Conservation (phyloP, 1,140 invertebrate species). For the Elysia chlorotica region DNA sequence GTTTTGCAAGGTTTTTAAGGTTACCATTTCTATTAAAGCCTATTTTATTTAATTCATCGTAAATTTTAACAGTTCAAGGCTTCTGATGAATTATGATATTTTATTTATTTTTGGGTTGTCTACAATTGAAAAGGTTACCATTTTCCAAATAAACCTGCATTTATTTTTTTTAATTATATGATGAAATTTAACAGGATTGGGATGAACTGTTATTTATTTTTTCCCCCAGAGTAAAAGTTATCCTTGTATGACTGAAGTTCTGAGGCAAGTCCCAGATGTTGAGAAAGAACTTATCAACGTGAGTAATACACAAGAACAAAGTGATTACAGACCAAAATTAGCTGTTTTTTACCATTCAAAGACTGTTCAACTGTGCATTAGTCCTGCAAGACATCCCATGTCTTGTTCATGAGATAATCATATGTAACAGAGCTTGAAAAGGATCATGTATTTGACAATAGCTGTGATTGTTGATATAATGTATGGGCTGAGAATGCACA, state of each 20-base stretch:
- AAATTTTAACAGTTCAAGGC: too few species aligned
- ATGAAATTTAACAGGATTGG: background rate
- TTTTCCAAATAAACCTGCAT: background rate
- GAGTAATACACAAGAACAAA: too few species aligned
- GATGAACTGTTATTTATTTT: background rate
- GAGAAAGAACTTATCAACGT: constrained; percentile 43
- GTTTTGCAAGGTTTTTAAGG: background rate
- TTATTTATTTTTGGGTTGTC: background rate
- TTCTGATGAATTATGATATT: background rate
- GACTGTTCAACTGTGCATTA: constrained; percentile 17
- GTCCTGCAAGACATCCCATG: constrained; percentile 50
- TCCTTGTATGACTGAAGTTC: constrained; percentile 31
- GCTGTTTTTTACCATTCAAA: constrained; percentile 11
- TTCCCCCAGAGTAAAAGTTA: constrained; percentile 36
- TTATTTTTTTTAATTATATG: background rate
- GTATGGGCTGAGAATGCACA: too few species aligned
- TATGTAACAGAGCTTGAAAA: background rate
- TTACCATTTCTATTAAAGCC: too few species aligned
- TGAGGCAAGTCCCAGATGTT: constrained; percentile 45
- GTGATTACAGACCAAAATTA: too few species aligned
- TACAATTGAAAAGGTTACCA: background rate
- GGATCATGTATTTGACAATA: background rate
- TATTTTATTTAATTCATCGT: too few species aligned
- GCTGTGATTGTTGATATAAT: background rate
- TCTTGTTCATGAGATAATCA: too few species aligned